Evolutionary conservation across 2,797 vertebrate genomes (phyloP), one percentile per base, ranked within the genome.

Genomic region (Poecilia picta): DNA sequence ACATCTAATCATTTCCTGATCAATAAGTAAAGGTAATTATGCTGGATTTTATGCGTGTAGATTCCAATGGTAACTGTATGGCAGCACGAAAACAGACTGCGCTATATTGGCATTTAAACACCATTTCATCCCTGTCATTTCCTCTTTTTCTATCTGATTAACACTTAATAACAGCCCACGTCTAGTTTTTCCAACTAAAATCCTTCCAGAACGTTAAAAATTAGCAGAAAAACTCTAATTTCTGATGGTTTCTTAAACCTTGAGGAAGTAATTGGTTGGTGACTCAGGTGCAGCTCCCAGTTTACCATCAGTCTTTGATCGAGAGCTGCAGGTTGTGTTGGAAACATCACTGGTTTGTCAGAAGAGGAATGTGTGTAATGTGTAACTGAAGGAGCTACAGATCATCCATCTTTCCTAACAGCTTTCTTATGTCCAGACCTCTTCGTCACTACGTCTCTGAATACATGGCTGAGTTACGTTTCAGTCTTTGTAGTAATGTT

Each of bases 331-430:
- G 49, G 39, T 31, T 71, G 64, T 28, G 59, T 59, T 41, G 75
- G 31, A 79, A 81, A 76, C 72, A 72, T 20, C 25, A 55, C 31
- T 25, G 73, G 68, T 74, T 59, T 41, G 77, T 39, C 74, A 8
- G 8, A 33, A 49, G n/a, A 45, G 82, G 83, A 83, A 86, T 84
- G 62, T 75, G 43, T 68, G 70, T 79, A 81, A 87, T 84, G 82
- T 81, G 39, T 78, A 87, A 86, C 80, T 59, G 66, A 49, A 55
- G 68, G 80, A 78, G 68, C 72, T 73, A 49, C 49, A 73, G 78
- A 68, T 80, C 76, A 74, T 78, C 79, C 53, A 16, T 45, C 74
- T 77, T 55, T 71, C 20, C 51, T 80, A 88, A 74, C 83, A 79
- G 57, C 73, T 16, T 72, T 82, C 68, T 78, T 41, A n/a, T n/a